Evolutionary conservation across 2,888 invertebrate genomes (phyloP).

Genomic region (Flexamia atlantica): DNA sequence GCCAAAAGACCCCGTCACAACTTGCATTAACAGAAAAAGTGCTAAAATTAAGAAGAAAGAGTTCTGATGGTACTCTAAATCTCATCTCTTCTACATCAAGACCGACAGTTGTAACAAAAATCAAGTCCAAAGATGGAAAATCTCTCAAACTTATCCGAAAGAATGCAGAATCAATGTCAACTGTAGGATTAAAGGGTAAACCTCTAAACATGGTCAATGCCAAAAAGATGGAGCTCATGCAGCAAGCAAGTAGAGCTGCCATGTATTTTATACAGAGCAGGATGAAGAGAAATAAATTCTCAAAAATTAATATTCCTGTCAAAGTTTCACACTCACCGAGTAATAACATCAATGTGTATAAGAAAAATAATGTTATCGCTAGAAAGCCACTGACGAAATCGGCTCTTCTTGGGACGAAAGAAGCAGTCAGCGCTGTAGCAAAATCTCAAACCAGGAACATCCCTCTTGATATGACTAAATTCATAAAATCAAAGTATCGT

Average conservation of each 20-base stretch:
- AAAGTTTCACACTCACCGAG: neutral
- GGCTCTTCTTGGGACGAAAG: constrained; percentile 3
- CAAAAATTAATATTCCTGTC: constrained; percentile 30
- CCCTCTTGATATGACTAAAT: constrained; percentile 5
- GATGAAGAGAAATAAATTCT: constrained; percentile 36
- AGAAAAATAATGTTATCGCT: constrained; percentile 3
- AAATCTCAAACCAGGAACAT: constrained; percentile 6
- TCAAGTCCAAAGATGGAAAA: constrained; percentile 42
- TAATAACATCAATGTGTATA: constrained; percentile 20
- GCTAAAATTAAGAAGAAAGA: constrained; percentile 12
- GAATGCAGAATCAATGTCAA: neutral
- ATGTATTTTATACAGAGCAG: neutral
- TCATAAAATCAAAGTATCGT: constrained; percentile 32
- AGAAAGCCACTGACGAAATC: constrained; percentile 13
- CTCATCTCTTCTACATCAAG: neutral
- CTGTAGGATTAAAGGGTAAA: neutral
- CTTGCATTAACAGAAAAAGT: too few relatives aligned
- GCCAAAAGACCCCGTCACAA: neutral
- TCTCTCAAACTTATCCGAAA: constrained; percentile 23
- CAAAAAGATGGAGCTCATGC: neutral
- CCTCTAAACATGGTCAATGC: neutral
- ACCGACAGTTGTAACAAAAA: constrained; percentile 18
- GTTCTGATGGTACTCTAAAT: neutral
- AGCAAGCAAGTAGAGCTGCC: neutral
- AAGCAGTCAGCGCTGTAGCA: neutral